phyloP scores from a whole-genome alignment of 2,888 invertebrate genomes.

The Dendrolimus pini region DNA sequence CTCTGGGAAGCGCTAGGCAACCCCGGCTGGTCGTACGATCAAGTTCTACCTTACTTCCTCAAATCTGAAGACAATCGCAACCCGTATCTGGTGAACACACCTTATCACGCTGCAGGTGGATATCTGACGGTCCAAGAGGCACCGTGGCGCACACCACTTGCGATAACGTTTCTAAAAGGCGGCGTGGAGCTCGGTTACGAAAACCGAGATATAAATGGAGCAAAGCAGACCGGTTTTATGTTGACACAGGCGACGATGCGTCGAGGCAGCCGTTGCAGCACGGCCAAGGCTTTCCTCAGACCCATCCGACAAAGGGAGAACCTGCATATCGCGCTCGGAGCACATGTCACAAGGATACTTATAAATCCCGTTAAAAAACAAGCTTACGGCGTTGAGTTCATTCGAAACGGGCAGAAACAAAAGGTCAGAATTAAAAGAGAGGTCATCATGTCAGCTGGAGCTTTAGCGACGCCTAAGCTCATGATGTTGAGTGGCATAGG shows the following conservation, averaged over 20 bases:
- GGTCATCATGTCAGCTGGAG: conserved; percentile 90
- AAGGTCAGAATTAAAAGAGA: conserved; percentile 85
- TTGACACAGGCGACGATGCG: conserved; percentile 90
- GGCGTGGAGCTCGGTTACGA: conserved; percentile 89
- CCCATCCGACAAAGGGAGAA: conserved; percentile 87
- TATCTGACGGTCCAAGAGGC: conserved; percentile 90
- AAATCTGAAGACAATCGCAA: conserved; percentile 94
- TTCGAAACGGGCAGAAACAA: conserved; percentile 79
- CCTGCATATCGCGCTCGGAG: conserved; percentile 85
- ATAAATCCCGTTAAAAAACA: conserved; percentile 81
- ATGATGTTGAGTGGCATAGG: conserved; percentile 95
- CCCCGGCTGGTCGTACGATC: conserved; percentile 89
- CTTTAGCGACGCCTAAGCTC: conserved; percentile 91
- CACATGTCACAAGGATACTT: conserved; percentile 84
- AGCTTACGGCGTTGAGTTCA: conserved; percentile 86
- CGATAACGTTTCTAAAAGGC: conserved; percentile 89
- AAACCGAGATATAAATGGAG: conserved; percentile 88
- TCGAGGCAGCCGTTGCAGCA: conserved; percentile 90
- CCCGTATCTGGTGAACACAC: conserved; percentile 84
- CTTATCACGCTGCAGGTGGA: conserved; percentile 87
- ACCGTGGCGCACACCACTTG: conserved; percentile 88
- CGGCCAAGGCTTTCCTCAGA: conserved; percentile 90
- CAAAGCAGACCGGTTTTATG: conserved; percentile 91
- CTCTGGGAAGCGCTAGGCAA: conserved; percentile 90
- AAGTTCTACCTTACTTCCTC: conserved; percentile 88